Evolutionary conservation across 2,888 invertebrate genomes (phyloP).

Genomic region (Ophion ellenae): DNA sequence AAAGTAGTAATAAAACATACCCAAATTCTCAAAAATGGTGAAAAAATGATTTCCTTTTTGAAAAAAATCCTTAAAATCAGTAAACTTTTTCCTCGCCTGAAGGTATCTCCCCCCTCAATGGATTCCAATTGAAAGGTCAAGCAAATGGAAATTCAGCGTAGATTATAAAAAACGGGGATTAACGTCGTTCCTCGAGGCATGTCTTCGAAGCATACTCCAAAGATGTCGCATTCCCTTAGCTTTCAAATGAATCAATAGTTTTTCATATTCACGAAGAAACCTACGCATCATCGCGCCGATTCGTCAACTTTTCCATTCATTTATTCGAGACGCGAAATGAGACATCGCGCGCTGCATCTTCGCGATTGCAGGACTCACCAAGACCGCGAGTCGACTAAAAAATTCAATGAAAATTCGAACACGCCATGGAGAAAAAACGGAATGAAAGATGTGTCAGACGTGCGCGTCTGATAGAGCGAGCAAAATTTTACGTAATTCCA

Average conservation of each 20-base stretch:
- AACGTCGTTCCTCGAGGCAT: background rate
- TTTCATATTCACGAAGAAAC: slow-evolving; percentile 16
- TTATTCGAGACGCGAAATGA: slow-evolving; percentile 8
- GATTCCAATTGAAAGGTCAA: no score
- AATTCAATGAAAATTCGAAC: background rate
- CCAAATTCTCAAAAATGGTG: no score
- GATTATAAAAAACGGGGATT: background rate
- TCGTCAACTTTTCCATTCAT: background rate
- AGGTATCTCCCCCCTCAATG: no score
- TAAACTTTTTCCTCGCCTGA: no score
- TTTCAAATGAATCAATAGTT: background rate
- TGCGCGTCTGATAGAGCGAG: background rate
- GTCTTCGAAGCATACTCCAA: slow-evolving; percentile 1
- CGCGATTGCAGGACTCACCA: slow-evolving; percentile 2
- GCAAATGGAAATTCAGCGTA: background rate
- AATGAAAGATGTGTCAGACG: background rate
- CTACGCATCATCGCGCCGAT: background rate
- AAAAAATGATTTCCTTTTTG: no score
- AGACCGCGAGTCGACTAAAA: background rate
- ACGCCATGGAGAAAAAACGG: background rate
- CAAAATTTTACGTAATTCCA: slow-evolving; percentile 51
- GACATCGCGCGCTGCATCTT: background rate
- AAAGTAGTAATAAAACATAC: no score
- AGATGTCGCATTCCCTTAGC: background rate
- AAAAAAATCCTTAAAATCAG: no score